Evolutionary conservation across 2,888 invertebrate species (phyloP).

Genomic region (Drosophila antonietae): DNA sequence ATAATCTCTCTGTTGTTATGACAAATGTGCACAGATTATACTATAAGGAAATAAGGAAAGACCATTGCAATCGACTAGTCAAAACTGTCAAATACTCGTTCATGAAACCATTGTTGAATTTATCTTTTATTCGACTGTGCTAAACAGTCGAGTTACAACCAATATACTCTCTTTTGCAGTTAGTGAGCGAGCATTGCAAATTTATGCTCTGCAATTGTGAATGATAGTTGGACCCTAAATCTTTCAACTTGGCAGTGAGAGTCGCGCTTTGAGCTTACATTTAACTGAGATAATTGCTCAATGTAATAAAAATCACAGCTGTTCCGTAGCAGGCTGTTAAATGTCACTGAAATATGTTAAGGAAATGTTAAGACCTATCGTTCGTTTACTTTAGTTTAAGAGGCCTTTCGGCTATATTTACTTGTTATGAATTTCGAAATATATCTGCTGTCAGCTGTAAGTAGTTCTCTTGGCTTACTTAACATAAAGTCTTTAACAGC

Average conservation of each 20-base stretch:
- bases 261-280: background rate
- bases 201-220: background rate
- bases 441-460: too few relatives aligned
- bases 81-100: background rate
- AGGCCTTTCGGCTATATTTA: too few relatives aligned
- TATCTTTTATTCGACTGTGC: background rate
- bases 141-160: background rate
- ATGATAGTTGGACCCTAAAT: background rate
- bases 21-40: background rate
- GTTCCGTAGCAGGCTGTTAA: background rate
- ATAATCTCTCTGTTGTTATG: slow-evolving; percentile 4
- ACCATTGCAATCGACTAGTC: background rate
- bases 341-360: background rate
- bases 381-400: too few relatives aligned
- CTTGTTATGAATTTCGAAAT: too few relatives aligned
- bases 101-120: background rate
- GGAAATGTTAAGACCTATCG: background rate
- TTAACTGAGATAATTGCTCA: background rate
- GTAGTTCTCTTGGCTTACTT: too few relatives aligned
- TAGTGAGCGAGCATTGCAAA: background rate
- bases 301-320: background rate
- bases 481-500: too few relatives aligned
- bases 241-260: too few relatives aligned
- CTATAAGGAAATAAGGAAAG: background rate
- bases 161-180: background rate